Conservation (phyloP, 2,888 invertebrate genomes). For the Alentia gelatinosa region DNA sequence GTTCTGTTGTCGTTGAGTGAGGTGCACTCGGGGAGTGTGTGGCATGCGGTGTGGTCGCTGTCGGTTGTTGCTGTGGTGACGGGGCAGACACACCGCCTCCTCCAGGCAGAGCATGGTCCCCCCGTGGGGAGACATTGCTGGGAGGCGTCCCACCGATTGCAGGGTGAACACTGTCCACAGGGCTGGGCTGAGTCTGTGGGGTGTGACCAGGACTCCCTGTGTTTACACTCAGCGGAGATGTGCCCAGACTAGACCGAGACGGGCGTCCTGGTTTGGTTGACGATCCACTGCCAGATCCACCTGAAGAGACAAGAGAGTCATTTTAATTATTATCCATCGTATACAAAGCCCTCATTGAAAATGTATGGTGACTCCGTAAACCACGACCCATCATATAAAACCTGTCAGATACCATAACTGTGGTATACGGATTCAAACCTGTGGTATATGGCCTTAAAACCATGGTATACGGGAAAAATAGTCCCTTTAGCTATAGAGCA, state of each 20-base stretch:
- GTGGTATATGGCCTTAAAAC: too few relatives aligned
- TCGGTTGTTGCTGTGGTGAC: conserved; percentile 27
- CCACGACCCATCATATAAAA: too few relatives aligned
- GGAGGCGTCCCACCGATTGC: conserved; percentile 35
- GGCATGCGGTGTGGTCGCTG: conserved; percentile 40
- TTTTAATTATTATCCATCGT: background rate
- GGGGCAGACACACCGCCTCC: conserved; percentile 1
- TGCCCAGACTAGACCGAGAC: background rate
- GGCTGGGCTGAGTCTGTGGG: conserved; percentile 43
- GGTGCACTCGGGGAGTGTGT: conserved; percentile 42
- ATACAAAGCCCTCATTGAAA: background rate
- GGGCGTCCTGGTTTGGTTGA: conserved; percentile 12
- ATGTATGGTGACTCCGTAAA: too few relatives aligned
- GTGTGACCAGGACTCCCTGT: conserved; percentile 22
- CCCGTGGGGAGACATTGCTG: conserved; percentile 6
- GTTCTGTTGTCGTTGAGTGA: conserved; percentile 44
- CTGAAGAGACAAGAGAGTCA: background rate
- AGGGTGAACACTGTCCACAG: background rate
- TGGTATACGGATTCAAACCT: too few relatives aligned
- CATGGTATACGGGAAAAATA: too few relatives aligned
- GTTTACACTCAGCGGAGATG: conserved; percentile 32
- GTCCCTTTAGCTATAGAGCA: too few relatives aligned
- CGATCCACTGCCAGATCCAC: background rate
- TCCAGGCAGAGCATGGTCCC: background rate
- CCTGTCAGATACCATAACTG: too few relatives aligned